These are phyloP conservation scores for Emydocephalus ijimae DNA, from an alignment of 2,113 vertebrate genomes.

Conservation along the genomic window DNA sequence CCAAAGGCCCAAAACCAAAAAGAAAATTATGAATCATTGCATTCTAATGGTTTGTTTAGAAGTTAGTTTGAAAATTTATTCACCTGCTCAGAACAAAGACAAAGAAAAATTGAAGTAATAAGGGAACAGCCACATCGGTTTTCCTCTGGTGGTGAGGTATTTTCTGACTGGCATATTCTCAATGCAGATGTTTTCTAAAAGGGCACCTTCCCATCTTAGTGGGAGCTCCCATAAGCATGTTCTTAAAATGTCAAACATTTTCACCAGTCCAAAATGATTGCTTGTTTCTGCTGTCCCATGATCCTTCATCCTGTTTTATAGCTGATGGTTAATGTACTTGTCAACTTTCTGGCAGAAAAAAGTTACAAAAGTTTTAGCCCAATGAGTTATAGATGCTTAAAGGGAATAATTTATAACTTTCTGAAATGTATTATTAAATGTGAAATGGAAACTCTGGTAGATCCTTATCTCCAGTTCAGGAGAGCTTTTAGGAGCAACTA, in stretches of 20 bases:
- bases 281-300: background rate
- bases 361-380: constrained; percentile 3
- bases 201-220: background rate
- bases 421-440: constrained; percentile 20
- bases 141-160: background rate
- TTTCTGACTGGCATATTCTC: background rate
- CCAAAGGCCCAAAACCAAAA: background rate
- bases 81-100: background rate
- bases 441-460: background rate
- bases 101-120: background rate
- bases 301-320: background rate
- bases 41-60: background rate
- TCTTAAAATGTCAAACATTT: background rate
- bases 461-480: constrained; percentile 9
- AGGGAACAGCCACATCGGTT: background rate
- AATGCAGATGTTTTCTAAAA: background rate
- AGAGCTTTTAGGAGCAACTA: constrained; percentile 8
- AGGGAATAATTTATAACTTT: background rate
- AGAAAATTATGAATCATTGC: background rate
- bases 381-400: background rate
- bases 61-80: background rate
- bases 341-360: background rate
- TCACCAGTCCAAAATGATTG: background rate
- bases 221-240: background rate
- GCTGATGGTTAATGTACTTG: background rate